Evolutionary conservation across 2,113 vertebrate species (phyloP).

Genomic region (Zapornia atra): DNA sequence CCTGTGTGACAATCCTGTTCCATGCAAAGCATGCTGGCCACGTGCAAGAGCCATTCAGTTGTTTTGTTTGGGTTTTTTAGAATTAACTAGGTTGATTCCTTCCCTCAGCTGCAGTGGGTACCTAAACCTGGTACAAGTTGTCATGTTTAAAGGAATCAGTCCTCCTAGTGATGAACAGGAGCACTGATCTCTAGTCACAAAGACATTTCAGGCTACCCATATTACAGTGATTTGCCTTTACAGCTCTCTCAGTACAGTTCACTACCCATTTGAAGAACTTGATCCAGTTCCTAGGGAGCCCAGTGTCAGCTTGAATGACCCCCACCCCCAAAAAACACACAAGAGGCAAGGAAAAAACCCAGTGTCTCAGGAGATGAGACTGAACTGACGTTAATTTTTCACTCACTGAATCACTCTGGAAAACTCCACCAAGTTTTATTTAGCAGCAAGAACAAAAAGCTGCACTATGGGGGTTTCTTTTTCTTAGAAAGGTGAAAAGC

Average conservation of each 20-base stretch:
- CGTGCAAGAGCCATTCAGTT: accelerated
- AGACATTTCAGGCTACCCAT: background rate
- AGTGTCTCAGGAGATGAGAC: background rate
- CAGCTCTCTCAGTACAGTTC: background rate
- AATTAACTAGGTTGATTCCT: background rate
- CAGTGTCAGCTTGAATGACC: background rate
- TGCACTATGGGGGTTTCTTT: too few species aligned
- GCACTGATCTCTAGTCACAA: background rate
- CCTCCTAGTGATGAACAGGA: background rate
- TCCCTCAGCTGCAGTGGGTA: accelerated
- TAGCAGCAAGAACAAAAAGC: background rate
- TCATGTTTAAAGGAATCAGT: background rate
- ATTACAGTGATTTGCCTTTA: background rate
- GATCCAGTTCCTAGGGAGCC: background rate
- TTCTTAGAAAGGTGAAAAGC: background rate
- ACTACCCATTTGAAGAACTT: background rate
- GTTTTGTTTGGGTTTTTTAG: background rate
- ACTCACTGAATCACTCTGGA: background rate
- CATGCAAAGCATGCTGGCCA: background rate
- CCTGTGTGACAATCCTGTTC: background rate
- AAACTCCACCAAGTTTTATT: background rate
- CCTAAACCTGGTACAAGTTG: background rate
- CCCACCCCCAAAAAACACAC: background rate
- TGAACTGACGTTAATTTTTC: background rate
- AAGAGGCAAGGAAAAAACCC: background rate